phyloP scores from a whole-genome alignment of 2,113 vertebrate species.

The Cariama cristata region DNA sequence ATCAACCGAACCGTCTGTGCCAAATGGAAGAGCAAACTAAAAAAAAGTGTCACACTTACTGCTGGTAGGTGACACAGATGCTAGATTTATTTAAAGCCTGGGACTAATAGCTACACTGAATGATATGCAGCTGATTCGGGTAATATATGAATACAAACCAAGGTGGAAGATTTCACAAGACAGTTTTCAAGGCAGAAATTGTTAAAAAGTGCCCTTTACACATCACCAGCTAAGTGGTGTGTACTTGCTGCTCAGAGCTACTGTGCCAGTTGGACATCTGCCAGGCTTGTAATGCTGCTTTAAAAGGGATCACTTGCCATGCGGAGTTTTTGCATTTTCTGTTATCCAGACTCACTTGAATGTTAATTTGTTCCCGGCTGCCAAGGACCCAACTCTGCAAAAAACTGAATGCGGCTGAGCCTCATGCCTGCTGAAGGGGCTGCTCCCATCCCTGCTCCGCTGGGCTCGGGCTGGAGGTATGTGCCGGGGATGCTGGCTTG shows the following conservation, averaged over 20 bases:
- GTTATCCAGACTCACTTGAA: constrained; percentile 22
- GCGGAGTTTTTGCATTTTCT: not conserved
- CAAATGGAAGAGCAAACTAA: not conserved
- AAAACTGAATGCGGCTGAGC: rapidly evolving
- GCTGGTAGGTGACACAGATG: not conserved
- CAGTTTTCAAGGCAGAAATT: constrained; percentile 19
- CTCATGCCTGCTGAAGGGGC: rapidly evolving
- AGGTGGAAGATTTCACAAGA: not conserved
- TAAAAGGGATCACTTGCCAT: constrained; percentile 3
- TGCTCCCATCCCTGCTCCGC: not conserved
- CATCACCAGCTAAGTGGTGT: constrained; percentile 44
- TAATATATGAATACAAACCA: not conserved
- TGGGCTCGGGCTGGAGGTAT: rapidly evolving
- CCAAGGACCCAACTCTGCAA: not conserved
- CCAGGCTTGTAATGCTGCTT: constrained; percentile 27
- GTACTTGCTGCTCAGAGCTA: not conserved
- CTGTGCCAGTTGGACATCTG: constrained; percentile 32
- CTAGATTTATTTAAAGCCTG: not conserved
- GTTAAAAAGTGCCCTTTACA: constrained; percentile 29
- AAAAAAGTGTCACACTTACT: not conserved
- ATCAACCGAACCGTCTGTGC: not conserved
- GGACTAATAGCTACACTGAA: not conserved
- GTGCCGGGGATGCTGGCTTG: rapidly evolving
- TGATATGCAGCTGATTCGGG: not conserved
- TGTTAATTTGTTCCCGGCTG: not conserved